Evolutionary conservation across 2,888 invertebrate genomes (phyloP).

Genomic region (Dicycla oo): DNA sequence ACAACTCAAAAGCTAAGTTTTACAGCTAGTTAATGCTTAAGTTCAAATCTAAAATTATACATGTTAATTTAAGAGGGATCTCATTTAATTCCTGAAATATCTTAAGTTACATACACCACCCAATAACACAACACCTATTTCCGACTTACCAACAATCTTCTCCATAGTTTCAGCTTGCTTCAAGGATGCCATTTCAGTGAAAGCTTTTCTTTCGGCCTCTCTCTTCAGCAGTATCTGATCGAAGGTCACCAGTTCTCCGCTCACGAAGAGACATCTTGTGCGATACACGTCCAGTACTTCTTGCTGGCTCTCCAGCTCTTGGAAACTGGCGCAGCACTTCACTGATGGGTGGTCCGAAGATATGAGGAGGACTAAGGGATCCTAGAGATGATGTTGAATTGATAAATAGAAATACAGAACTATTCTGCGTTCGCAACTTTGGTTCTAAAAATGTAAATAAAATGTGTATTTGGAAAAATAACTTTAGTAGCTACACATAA

Average conservation of each 20-base stretch:
- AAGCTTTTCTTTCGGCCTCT: slow-evolving; percentile 86
- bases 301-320: slow-evolving; percentile 87
- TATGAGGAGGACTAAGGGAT: slow-evolving; percentile 88
- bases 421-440: background rate
- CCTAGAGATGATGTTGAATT: slow-evolving; percentile 73
- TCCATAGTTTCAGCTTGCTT: slow-evolving; percentile 89
- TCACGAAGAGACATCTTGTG: slow-evolving; percentile 87
- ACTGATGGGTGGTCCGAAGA: slow-evolving; percentile 89
- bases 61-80: too few species aligned
- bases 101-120: too few species aligned
- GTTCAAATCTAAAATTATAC: too few species aligned
- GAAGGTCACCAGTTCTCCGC: slow-evolving; percentile 88
- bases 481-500: background rate
- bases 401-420: background rate
- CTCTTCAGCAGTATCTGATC: slow-evolving; percentile 86
- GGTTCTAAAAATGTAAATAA: background rate
- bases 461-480: too few species aligned
- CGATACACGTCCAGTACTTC: slow-evolving; percentile 87
- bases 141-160: slow-evolving; percentile 80
- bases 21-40: too few species aligned
- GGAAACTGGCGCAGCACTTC: slow-evolving; percentile 88
- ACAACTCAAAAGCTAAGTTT: too few species aligned
- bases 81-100: too few species aligned
- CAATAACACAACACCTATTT: too few species aligned
- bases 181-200: slow-evolving; percentile 87